Evolutionary conservation across 37 sponge, comb jelly and placozoan genomes (phyloP), one percentile per base, ranked within the genome.

Genomic region (Theonella swinhoei): DNA sequence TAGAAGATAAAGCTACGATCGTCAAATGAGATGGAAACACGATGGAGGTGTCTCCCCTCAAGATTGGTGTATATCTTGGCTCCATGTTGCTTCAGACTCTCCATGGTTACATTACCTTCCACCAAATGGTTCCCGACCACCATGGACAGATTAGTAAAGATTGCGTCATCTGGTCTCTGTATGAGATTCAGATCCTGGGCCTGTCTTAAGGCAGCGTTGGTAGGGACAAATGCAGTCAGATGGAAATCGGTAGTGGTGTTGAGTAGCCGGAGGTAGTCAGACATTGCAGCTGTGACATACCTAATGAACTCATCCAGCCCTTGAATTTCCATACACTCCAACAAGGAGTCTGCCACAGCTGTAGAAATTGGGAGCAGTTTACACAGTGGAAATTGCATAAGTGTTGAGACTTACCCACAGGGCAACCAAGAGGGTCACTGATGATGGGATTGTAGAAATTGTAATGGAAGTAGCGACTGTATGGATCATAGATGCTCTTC

Each of bases 211-310:
- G 86, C 86, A 22, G 39, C 86, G 67, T 86, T 86, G 23, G 79
- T 86, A 32, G 86, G 86, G 4, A 64, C 86, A 72, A 86, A 86
- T 33, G 71, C 62, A 0, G 86, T 86, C 25, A 86, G 3, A 11
- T 17, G 39, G 61, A 33, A 61, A 23, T 62, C 19, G 29, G 39
- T 76, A 5, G 73, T 33, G 22, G 22, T 31, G 62, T 67, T 84
- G 29, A 84, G 35, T 0, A 67, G 67, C 3, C 8, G 26, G 22
- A 66, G 33, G 20, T 37, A 63, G n/a, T 29, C 42, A 20, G 67
- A 74, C 33, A 31, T 25, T 11, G 62, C 38, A n/a, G n/a, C n/a
- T n/a, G n/a, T n/a, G 32, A 86, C 23, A 34, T 37, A 40, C n/a
- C 24, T 37, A 5, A 87, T 41, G 61, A 87, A 87, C n/a, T 65